These are phyloP conservation scores for Tonatia bakeri DNA, from an alignment of 2,113 vertebrate species.

Conservation along the genomic window DNA sequence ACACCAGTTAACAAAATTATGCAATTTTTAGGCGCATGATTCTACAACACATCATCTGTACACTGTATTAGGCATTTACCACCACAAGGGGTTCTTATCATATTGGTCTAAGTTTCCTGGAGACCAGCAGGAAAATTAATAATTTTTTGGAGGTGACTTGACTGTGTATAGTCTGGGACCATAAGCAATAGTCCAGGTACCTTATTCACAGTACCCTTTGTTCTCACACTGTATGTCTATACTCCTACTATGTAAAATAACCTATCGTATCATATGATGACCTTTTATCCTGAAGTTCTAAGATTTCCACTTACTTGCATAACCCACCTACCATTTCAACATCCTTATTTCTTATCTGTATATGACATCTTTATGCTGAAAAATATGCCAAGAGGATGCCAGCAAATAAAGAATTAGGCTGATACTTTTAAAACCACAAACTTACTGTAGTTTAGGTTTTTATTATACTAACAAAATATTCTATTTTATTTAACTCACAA, in stretches of 20 bases:
- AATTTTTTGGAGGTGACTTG: neutral
- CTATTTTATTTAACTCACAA: neutral
- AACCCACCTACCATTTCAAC: neutral
- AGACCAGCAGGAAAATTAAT: neutral
- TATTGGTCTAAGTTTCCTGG: neutral
- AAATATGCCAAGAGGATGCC: neutral
- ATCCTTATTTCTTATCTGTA: neutral
- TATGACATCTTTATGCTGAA: neutral
- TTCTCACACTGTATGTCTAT: neutral
- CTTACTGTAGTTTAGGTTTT: neutral
- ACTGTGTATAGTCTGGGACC: neutral
- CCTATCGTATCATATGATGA: neutral
- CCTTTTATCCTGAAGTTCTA: neutral
- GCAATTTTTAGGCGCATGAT: no score
- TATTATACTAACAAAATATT: neutral
- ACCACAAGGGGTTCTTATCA: neutral
- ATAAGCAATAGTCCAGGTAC: neutral
- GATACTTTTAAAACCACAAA: neutral
- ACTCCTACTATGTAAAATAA: neutral
- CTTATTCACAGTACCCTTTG: neutral
- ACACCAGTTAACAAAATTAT: neutral
- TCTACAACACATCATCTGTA: no score
- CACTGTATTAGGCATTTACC: no score
- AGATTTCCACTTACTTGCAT: neutral
- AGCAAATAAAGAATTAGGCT: neutral